Base-by-base conservation (phyloP, 2,888 invertebrate genomes). In the Melinopterus prodromus region DNA sequence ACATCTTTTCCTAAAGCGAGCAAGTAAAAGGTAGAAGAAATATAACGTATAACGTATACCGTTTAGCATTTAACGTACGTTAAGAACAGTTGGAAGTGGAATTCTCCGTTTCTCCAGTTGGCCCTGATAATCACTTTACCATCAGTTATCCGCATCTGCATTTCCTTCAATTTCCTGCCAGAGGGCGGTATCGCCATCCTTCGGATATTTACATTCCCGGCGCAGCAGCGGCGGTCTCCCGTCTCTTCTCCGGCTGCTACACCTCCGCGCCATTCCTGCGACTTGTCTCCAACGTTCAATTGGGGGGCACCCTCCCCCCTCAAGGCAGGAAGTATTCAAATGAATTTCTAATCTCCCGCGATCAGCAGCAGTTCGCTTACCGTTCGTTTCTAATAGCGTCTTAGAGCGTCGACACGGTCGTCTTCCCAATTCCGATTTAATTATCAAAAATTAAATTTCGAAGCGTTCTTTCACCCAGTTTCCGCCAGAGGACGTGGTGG, bases 261-360 rank as follows among this genome's bases (percentile, higher is more conserved):
- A 69, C 36, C 74, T 15, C 36, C 77, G 26, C 35, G n/a, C 69
- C 36, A 78, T 53, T 36, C 76, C 37, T 37, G 75, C 75, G 75
- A 78, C 75, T 71, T 76, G 76, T 71, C 76, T 79, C 35, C 37
- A 71, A 72, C 71, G 74, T 69, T 70, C 70, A 70, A 71, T 69
- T 71, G 69, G 70, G 74, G 74, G 74, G 16, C 69, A 71, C n/a
- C 72, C 74, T 81, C 82, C 82, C 83, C 83, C 82, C 53, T 9
- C 53, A 53, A 53, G 53, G 86, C 86, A 87, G 87, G 88, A 89
- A 90, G 89, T 89, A 90, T 90, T 90, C 89, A 89, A 90, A 90
- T 90, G 89, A 90, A 89, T 90, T 90, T 90, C 89, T 89, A 90
- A 90, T 90, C 90, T 89, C 86, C 83, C 82, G 83, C 82, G 83